These are phyloP conservation scores for Etia nguti DNA, from an alignment of 2,113 vertebrate genomes.

Conservation along the genomic window DNA sequence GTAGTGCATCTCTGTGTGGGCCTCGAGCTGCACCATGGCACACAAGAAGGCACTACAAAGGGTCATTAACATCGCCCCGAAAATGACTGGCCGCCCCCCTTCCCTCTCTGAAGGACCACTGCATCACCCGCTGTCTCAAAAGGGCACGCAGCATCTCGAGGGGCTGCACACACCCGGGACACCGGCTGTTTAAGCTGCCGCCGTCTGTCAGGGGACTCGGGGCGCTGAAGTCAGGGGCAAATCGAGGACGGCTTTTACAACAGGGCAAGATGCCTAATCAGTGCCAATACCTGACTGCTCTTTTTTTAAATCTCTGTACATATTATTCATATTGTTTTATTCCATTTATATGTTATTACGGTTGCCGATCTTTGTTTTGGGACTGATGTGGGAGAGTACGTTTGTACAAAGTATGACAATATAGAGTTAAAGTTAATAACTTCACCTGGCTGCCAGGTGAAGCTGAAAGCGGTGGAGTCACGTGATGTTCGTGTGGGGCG, in stretches of 20 bases:
- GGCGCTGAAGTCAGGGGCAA: background rate
- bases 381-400: rapidly evolving
- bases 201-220: background rate
- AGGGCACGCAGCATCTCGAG: background rate
- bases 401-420: background rate
- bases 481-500: rapidly evolving
- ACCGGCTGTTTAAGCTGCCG: background rate
- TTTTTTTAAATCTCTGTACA: background rate
- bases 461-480: background rate
- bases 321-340: background rate
- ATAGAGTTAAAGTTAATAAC: background rate
- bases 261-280: rapidly evolving
- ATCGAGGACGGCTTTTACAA: background rate
- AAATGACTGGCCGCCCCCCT: background rate
- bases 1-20: background rate
- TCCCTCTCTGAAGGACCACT: background rate
- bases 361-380: background rate
- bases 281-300: background rate
- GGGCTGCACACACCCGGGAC: background rate
- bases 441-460: background rate
- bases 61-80: background rate
- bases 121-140: background rate
- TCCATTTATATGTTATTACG: rapidly evolving
- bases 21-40: background rate
- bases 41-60: background rate